Evolutionary conservation across 2,888 invertebrate species (phyloP).

Genomic region (Cephus runcator): DNA sequence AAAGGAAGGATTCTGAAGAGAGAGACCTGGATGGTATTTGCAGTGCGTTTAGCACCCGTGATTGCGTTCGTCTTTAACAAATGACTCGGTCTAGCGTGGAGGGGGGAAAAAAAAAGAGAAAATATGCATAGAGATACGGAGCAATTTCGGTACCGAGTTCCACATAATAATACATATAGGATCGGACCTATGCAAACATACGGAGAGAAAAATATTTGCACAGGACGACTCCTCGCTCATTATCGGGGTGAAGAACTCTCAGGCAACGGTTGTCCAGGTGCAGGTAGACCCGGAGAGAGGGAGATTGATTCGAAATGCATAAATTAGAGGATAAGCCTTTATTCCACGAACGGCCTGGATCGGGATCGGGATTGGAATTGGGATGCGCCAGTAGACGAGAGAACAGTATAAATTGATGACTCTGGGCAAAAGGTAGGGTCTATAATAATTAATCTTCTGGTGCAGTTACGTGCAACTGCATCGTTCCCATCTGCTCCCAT

Average conservation of each 20-base stretch:
- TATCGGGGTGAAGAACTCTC: slow-evolving; percentile 52
- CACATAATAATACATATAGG: slow-evolving; percentile 1
- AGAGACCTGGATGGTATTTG: background rate
- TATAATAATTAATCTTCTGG: slow-evolving; percentile 65
- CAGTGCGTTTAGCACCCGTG: background rate
- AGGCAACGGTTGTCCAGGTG: slow-evolving; percentile 60
- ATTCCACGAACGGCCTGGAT: slow-evolving; percentile 43
- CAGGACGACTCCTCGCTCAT: slow-evolving; percentile 62
- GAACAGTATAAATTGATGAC: slow-evolving; percentile 61
- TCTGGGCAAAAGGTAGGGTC: slow-evolving; percentile 62
- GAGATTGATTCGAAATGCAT: slow-evolving; percentile 66
- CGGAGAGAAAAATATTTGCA: slow-evolving; percentile 63
- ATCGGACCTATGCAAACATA: slow-evolving; percentile 59
- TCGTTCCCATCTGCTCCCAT: slow-evolving; percentile 10
- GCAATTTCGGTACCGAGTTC: background rate
- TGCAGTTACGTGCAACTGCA: slow-evolving; percentile 35
- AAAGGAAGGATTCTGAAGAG: background rate
- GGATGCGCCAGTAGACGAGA: slow-evolving; percentile 36
- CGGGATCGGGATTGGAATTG: slow-evolving; percentile 53
- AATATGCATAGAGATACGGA: background rate
- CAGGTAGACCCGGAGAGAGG: slow-evolving; percentile 38
- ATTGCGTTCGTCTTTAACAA: background rate
- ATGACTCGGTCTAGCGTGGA: background rate
- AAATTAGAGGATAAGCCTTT: slow-evolving; percentile 64
- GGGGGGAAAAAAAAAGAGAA: too few species aligned